Base-by-base conservation (phyloP, 2,113 vertebrate species). In the Pangasianodon gigas region DNA sequence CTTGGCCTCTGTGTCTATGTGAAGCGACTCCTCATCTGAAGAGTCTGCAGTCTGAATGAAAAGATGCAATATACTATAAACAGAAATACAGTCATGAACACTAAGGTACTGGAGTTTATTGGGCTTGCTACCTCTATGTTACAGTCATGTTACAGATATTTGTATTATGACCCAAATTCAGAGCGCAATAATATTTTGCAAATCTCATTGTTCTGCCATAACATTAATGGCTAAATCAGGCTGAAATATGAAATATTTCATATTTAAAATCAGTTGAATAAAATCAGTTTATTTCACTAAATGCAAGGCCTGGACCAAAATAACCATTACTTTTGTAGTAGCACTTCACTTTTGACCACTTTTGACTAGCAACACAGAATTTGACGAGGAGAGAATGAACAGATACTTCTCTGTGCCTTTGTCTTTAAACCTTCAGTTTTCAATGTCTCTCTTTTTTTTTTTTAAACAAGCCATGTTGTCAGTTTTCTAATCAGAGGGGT, bases 1-100 rank as follows among this genome's bases (percentile, higher is more conserved):
- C 93, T 97, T 98, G 89, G 95, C 93, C 37, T 99, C 98, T 0
- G 98, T 99, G 96, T 99, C 98, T 86, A 99, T 99, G 94, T 98
- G 98, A 89, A 99, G 97, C 0, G 97, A 97, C 94, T 97, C 98
- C 93, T 99, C 98, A 6, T 99, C 98, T 0, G 98, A 98, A 0
- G 98, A 98, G 91, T 98, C 98, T 1, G 95, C 95, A 0, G 93
- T 97, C 97, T 97, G 69, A 71, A 92, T n/a, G n/a, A 26, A 91
- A 51, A 88, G 75, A 89, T 37, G 32, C 62, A 19, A 58, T 0
- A 77, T 16, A 67, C 2, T 11, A 2, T 82, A 29, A 48, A 80
- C 60, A 71, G 60, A 41, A 21, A 13, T 41, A 14, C 51, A 19
- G 80, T 54, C n/a, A 4, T 37, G 56, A 44, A 84, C 13, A 52